Conservation (phyloP, 2,888 invertebrate species). For the Himalopsyche japonica region DNA sequence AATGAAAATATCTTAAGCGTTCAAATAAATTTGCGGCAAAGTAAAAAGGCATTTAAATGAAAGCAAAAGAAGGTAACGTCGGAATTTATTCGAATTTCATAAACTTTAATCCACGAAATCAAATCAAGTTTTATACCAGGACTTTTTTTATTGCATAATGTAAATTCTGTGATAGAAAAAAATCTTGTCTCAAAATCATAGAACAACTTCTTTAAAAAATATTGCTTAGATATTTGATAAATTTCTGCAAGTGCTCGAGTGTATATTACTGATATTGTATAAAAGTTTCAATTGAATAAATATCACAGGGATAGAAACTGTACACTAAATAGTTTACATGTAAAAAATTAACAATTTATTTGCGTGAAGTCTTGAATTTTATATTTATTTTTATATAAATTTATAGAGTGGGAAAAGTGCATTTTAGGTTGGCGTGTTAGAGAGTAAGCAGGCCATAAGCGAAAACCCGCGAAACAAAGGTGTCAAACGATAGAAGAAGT, state of each 20-base stretch:
- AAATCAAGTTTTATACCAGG: not conserved
- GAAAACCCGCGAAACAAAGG: slow-evolving; percentile 28
- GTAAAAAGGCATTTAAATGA: not conserved
- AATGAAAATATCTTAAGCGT: not conserved
- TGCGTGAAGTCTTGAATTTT: no score
- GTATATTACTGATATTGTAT: no score
- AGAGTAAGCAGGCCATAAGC: not conserved
- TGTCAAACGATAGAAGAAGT: slow-evolving; percentile 21
- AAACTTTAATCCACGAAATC: not conserved
- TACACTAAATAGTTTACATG: no score
- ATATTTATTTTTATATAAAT: not conserved
- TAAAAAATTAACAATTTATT: no score
- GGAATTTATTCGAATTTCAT: not conserved
- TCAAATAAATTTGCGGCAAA: not conserved
- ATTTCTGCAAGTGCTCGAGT: no score
- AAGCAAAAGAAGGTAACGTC: not conserved
- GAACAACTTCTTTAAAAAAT: no score
- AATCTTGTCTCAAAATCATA: no score
- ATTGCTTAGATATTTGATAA: no score
- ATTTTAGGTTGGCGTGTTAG: not conserved
- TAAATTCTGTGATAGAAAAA: no score
- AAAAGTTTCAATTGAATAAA: no score
- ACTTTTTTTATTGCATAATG: not conserved
- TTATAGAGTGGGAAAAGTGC: not conserved
- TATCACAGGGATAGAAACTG: no score